Percentiles rank a stretch among this genome's conserved stretches.
Evolutionary conservation across 1,140 invertebrate species (phyloP).

Genomic region (Drosophila guanche): DNA sequence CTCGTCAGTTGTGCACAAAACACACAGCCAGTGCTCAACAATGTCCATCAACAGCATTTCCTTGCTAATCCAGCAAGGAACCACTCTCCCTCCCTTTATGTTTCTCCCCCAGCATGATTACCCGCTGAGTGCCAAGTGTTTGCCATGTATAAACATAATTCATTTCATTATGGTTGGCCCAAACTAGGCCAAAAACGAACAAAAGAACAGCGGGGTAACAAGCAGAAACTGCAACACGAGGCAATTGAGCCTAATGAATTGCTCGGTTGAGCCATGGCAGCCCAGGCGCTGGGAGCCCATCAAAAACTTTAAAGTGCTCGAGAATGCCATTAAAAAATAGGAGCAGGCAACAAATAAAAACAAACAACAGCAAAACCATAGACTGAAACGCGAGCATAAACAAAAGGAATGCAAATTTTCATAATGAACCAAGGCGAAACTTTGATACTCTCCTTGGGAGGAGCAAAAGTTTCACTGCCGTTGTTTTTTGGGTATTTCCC

Average conservation of each 20-base stretch:
- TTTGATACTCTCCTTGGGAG: conserved; percentile 19
- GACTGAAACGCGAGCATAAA: conserved; percentile 37
- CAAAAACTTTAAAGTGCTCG: conserved; percentile 73
- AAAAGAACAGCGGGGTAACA: conserved; percentile 44
- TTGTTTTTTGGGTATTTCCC: conserved; percentile 8
- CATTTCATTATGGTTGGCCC: conserved; percentile 56
- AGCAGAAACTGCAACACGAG: conserved; percentile 28
- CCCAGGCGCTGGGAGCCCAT: conserved; percentile 49
- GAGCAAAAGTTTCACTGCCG: conserved; percentile 13
- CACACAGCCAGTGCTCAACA: conserved; percentile 20
- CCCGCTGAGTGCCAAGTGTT: conserved; percentile 63
- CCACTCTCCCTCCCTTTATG: background rate
- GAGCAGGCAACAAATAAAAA: conserved; percentile 32
- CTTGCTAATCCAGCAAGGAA: conserved; percentile 32
- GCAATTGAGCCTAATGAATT: conserved; percentile 74
- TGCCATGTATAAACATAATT: conserved; percentile 73
- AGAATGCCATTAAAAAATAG: conserved; percentile 43
- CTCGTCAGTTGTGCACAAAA: conserved; percentile 37
- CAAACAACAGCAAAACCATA: conserved; percentile 10
- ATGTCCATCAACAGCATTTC: conserved; percentile 51
- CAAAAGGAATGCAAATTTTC: conserved; percentile 24
- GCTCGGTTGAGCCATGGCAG: conserved; percentile 62
- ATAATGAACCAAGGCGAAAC: conserved; percentile 35
- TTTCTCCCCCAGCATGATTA: conserved; percentile 40
- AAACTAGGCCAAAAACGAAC: conserved; percentile 64